Percentiles rank a stretch among this genome's conserved stretches.
phyloP scores from a whole-genome alignment of 1,140 invertebrate species.

The Chelonus insularis region DNA sequence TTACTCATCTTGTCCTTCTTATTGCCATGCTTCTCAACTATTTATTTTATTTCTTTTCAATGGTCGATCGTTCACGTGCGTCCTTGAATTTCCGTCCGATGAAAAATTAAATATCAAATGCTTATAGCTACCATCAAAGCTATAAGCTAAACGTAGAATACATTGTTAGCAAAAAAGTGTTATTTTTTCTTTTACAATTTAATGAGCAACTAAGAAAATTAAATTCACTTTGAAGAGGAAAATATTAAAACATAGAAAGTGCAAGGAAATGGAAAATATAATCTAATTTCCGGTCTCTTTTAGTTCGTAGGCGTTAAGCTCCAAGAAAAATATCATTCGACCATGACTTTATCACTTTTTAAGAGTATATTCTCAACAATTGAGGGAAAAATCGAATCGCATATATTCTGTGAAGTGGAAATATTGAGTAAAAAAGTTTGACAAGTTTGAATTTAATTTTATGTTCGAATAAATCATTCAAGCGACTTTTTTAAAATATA shows the following conservation, averaged over 20 bases:
- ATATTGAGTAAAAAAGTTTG: too few relatives aligned
- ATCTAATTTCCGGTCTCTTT: background rate
- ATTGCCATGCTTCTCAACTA: background rate
- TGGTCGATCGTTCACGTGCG: background rate
- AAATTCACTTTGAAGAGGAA: background rate
- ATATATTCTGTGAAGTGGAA: too few relatives aligned
- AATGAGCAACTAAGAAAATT: background rate
- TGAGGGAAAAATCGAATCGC: too few relatives aligned
- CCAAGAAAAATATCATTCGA: background rate
- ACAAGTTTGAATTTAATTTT: too few relatives aligned
- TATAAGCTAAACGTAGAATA: too few relatives aligned
- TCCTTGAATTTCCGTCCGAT: constrained; percentile 1
- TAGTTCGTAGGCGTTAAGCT: too few relatives aligned
- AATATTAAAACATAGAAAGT: background rate
- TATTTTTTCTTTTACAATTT: too few relatives aligned
- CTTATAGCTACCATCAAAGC: background rate
- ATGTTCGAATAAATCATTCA: too few relatives aligned
- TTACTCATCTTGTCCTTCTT: background rate
- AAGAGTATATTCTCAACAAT: too few relatives aligned
- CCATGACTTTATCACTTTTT: background rate
- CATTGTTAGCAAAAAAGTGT: too few relatives aligned
- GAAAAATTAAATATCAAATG: constrained; percentile 8
- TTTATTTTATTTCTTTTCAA: background rate
- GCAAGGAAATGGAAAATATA: background rate
- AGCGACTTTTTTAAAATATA: too few relatives aligned